Conservation (phyloP, 2,113 vertebrate genomes). For the Brachypodius melanocephalos region DNA sequence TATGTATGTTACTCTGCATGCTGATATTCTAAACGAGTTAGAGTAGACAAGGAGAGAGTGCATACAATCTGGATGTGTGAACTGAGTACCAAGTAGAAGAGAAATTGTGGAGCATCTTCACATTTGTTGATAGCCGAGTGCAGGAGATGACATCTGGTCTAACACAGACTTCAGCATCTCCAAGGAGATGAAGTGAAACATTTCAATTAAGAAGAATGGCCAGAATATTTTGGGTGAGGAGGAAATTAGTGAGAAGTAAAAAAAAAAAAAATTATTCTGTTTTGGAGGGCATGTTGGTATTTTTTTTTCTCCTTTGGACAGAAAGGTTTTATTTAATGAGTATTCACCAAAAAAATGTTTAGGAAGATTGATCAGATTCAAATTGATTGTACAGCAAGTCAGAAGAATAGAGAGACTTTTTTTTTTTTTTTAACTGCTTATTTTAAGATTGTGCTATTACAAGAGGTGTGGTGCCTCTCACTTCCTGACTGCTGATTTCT, state of each 20-base stretch:
- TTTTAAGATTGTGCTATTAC: background rate
- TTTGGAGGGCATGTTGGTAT: background rate
- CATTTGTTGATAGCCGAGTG: constrained; percentile 18
- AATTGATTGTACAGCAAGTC: background rate
- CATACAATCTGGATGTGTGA: background rate
- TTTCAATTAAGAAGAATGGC: constrained; percentile 4
- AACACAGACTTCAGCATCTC: constrained; percentile 14
- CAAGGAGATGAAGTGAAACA: constrained; percentile 28
- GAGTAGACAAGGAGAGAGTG: background rate
- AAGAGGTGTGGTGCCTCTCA: background rate
- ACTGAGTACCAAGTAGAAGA: constrained; percentile 4
- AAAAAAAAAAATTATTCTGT: background rate
- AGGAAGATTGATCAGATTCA: background rate
- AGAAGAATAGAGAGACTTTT: background rate
- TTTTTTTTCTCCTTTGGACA: background rate
- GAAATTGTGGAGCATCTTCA: constrained; percentile 10
- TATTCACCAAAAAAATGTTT: background rate
- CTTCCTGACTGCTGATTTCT: background rate
- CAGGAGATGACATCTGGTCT: constrained; percentile 40
- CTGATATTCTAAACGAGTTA: background rate
- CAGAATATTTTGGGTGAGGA: constrained; percentile 30
- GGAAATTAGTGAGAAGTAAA: background rate
- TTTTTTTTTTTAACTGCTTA: background rate
- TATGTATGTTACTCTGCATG: background rate
- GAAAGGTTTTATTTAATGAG: background rate